These are phyloP conservation scores for Onychostruthus taczanowskii DNA, from an alignment of 2,113 vertebrate species.

Conservation along the genomic window DNA sequence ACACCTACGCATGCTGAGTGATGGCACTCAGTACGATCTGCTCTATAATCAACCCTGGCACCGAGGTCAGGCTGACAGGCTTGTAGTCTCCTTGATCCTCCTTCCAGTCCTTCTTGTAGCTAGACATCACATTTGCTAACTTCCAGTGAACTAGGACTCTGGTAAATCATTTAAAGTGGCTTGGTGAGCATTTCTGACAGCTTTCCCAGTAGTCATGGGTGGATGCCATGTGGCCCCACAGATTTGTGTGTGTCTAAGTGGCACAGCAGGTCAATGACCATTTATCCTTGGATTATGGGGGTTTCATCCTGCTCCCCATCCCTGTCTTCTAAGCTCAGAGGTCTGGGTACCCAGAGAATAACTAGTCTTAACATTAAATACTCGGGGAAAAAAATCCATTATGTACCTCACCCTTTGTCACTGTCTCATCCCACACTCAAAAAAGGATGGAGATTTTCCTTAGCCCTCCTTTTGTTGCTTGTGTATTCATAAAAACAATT, in stretches of 20 bases:
- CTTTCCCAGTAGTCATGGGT: background rate
- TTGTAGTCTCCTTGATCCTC: accelerated
- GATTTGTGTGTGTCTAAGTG: no score
- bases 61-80: background rate
- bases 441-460: background rate
- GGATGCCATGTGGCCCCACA: background rate
- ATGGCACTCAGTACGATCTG: background rate
- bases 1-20: background rate
- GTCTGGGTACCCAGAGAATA: background rate
- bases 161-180: background rate
- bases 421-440: background rate
- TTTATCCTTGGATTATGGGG: background rate
- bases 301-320: background rate
- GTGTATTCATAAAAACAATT: accelerated
- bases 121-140: background rate
- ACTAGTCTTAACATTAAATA: background rate
- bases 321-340: background rate
- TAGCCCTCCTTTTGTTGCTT: background rate
- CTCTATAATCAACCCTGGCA: background rate
- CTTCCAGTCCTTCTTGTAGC: background rate
- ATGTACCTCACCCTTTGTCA: background rate
- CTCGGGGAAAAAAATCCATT: background rate
- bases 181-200: background rate
- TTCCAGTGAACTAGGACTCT: background rate
- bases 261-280: background rate